phyloP scores from a whole-genome alignment of 2,797 vertebrate species.

The Pachyuromys duprasi region DNA sequence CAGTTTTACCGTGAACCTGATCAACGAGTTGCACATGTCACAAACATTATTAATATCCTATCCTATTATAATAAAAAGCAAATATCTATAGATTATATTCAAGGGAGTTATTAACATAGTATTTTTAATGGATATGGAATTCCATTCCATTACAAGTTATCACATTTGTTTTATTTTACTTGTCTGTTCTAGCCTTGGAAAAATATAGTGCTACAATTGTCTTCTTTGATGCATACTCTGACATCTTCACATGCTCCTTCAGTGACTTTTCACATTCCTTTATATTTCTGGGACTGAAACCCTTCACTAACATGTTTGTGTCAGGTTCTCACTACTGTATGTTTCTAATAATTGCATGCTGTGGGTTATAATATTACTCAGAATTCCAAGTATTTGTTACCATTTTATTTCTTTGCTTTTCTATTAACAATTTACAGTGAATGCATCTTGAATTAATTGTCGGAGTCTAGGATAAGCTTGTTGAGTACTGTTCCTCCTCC shows the following conservation, averaged over 20 bases:
- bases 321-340: neutral
- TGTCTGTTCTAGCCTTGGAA: neutral
- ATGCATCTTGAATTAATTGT: neutral
- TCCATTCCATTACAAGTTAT: neutral
- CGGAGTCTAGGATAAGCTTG: neutral
- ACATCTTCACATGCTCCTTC: neutral
- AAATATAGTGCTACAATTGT: neutral
- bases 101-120: neutral
- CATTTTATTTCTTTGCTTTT: neutral
- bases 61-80: neutral
- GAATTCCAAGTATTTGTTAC: neutral
- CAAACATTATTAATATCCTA: neutral
- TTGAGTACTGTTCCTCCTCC: neutral
- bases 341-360: neutral
- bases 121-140: neutral
- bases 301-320: neutral
- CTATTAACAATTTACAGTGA: conserved; percentile 18
- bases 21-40: neutral
- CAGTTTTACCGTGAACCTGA: neutral
- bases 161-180: neutral
- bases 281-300: neutral
- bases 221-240: neutral
- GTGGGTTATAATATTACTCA: neutral
- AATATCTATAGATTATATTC: neutral
- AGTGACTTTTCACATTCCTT: neutral